Conservation (phyloP, 2,113 vertebrate genomes). For the Arothron firmamentum region DNA sequence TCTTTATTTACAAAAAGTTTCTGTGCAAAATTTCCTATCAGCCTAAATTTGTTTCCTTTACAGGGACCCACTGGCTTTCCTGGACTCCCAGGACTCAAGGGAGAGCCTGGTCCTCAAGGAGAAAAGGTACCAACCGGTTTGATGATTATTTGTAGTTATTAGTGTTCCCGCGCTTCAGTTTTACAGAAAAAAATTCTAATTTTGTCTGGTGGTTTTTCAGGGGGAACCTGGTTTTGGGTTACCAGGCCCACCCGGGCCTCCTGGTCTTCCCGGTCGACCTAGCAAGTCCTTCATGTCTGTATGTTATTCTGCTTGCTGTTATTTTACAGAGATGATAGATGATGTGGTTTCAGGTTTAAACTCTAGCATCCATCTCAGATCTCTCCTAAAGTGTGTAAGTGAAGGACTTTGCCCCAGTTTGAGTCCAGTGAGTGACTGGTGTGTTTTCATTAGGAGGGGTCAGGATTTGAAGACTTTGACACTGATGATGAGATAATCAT, state of each 20-base stretch:
- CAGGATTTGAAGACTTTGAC: conserved; percentile 74
- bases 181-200: background rate
- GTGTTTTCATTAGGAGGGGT: conserved; percentile 76
- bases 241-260: conserved; percentile 76
- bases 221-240: conserved; percentile 75
- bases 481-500: conserved; percentile 68
- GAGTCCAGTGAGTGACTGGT: background rate
- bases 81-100: conserved; percentile 75
- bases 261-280: conserved; percentile 67
- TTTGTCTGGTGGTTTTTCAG: conserved; percentile 59
- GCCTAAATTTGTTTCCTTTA: conserved; percentile 5
- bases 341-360: too few relatives aligned
- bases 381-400: too few relatives aligned
- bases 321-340: background rate
- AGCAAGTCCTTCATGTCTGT: conserved; percentile 49
- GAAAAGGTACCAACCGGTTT: conserved; percentile 71
- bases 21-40: background rate
- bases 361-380: too few relatives aligned
- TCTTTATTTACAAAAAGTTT: background rate
- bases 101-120: conserved; percentile 74
- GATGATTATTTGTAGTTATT: background rate
- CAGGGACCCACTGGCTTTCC: conserved; percentile 72
- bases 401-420: background rate
- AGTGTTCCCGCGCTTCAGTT: too few relatives aligned
- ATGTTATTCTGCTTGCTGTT: background rate